A percentile compares a stretch with the other conserved stretches of the same genome.
These are phyloP conservation scores for Xiphophorus couchianus DNA, from an alignment of 2,113 vertebrate genomes.

Conservation along the genomic window DNA sequence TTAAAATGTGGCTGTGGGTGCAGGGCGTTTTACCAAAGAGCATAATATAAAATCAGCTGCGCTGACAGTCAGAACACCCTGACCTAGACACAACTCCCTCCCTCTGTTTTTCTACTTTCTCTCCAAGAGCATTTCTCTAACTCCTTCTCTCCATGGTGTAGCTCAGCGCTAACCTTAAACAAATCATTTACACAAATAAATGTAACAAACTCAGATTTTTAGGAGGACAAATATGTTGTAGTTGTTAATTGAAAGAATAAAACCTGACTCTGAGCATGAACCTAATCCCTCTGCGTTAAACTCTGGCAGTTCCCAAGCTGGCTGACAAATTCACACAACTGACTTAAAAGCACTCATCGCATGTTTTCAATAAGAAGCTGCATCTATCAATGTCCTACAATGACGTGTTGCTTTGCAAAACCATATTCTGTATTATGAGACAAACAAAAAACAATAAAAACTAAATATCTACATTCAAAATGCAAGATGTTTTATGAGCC, in stretches of 20 bases:
- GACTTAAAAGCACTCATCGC: neutral
- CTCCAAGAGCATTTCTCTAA: slow-evolving; percentile 13
- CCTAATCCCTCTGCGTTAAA: slow-evolving; percentile 45
- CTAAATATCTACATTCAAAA: neutral
- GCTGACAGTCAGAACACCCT: slow-evolving; percentile 76
- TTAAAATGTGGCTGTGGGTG: slow-evolving; percentile 40
- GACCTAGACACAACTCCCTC: slow-evolving; percentile 71
- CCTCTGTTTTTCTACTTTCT: slow-evolving; percentile 46
- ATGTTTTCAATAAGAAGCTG: neutral
- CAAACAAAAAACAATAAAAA: no score
- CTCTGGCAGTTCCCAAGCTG: slow-evolving; percentile 43
- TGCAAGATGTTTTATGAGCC: neutral
- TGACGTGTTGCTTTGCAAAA: neutral
- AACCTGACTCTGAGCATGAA: slow-evolving; percentile 21
- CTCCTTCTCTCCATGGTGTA: neutral
- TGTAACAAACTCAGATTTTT: neutral
- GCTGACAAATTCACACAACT: slow-evolving; percentile 21
- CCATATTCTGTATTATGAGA: no score
- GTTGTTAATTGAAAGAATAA: slow-evolving; percentile 24
- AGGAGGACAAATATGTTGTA: neutral
- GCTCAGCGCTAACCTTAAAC: neutral
- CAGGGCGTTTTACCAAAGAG: slow-evolving; percentile 66
- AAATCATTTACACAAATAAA: slow-evolving; percentile 3
- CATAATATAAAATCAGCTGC: slow-evolving; percentile 69
- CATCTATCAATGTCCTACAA: neutral